phyloP scores from a whole-genome alignment of 2,113 vertebrate genomes.

The Burhinus oedicnemus region DNA sequence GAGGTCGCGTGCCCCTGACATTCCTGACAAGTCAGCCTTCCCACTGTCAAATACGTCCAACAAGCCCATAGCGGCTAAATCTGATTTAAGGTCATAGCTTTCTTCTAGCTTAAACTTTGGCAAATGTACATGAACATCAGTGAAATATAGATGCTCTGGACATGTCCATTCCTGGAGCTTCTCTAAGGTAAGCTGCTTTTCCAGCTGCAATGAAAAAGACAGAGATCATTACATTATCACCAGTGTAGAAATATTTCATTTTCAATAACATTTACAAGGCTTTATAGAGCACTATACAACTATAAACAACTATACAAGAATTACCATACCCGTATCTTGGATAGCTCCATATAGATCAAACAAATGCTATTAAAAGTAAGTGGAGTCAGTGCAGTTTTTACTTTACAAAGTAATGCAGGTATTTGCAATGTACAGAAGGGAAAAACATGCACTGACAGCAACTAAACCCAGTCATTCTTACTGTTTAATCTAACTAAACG shows the following conservation, averaged over 20 bases:
- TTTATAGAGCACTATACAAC: not conserved
- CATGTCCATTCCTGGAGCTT: slow-evolving; percentile 87
- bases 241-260: not conserved
- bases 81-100: slow-evolving; percentile 78
- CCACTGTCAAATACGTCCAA: slow-evolving; percentile 78
- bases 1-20: slow-evolving; percentile 81
- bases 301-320: not conserved
- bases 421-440: not conserved
- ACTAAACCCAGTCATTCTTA: not conserved
- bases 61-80: slow-evolving; percentile 81
- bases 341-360: not conserved
- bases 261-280: not conserved
- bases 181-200: slow-evolving; percentile 81
- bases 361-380: not conserved
- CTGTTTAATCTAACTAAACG: not conserved
- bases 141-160: slow-evolving; percentile 67
- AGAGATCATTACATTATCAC: not conserved
- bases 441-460: not conserved
- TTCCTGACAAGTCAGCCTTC: slow-evolving; percentile 87
- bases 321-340: accelerated
- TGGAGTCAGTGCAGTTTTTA: not conserved
- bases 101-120: slow-evolving; percentile 92
- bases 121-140: slow-evolving; percentile 78
- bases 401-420: not conserved
- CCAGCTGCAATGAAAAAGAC: slow-evolving; percentile 78